Percentiles rank a stretch among this genome's conserved stretches.
These are phyloP conservation scores for Zhuqinia jingwanae DNA, from an alignment of 2,888 invertebrate species.

Conservation along the genomic window DNA sequence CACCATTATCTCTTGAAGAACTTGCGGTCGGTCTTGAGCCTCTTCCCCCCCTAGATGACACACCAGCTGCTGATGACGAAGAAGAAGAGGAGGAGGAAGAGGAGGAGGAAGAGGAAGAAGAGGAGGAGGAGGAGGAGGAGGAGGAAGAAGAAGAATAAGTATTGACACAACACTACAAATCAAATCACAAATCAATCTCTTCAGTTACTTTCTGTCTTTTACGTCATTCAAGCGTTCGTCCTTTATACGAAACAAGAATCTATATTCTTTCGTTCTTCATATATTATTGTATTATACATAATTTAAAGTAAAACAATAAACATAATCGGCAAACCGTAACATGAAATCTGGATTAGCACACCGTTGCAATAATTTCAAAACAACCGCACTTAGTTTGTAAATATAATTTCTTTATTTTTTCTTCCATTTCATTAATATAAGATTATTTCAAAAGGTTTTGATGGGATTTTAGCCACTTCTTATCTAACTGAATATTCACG, in stretches of 20 bases:
- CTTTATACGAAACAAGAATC: slow-evolving; percentile 33
- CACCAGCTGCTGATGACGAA: slow-evolving; percentile 82
- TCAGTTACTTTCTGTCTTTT: slow-evolving; percentile 52
- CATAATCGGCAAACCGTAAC: slow-evolving; percentile 50
- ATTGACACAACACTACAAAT: background rate
- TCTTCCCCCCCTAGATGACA: slow-evolving; percentile 81
- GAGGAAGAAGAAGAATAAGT: slow-evolving; percentile 81
- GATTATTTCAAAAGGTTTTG: background rate
- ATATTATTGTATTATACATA: slow-evolving; percentile 55
- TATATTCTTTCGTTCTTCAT: slow-evolving; percentile 37
- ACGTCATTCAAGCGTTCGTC: slow-evolving; percentile 55
- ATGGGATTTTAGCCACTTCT: slow-evolving; percentile 32
- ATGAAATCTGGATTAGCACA: slow-evolving; percentile 17
- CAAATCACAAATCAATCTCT: slow-evolving; percentile 35
- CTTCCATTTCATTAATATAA: slow-evolving; percentile 37
- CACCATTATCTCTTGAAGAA: slow-evolving; percentile 85
- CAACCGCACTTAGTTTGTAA: slow-evolving; percentile 34
- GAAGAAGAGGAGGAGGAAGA: slow-evolving; percentile 87
- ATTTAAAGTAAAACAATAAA: slow-evolving; percentile 57
- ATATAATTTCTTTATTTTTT: slow-evolving; percentile 61
- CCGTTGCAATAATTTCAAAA: background rate
- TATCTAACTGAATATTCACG: slow-evolving; percentile 54
- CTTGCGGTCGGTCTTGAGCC: slow-evolving; percentile 84
- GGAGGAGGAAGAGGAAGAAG: slow-evolving; percentile 84
- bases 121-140: slow-evolving; percentile 84